These are phyloP conservation scores for Danio tinwini DNA, from an alignment of 2,797 vertebrate species.

Conservation along the genomic window DNA sequence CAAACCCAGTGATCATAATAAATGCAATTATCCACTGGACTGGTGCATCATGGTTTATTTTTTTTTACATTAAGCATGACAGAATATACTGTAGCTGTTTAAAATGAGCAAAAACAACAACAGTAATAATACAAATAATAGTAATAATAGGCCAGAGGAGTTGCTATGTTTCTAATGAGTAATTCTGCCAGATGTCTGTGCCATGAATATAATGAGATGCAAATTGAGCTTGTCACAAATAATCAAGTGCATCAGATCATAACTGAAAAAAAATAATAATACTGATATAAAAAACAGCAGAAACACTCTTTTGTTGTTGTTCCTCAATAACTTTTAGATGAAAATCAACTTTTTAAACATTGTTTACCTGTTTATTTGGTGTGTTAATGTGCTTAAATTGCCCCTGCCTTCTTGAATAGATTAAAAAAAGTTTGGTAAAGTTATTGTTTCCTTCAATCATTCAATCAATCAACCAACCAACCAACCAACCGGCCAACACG, in stretches of 20 bases:
- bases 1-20: background rate
- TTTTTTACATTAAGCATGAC: background rate
- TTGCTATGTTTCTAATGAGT: conserved; percentile 1
- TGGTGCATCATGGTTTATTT: background rate
- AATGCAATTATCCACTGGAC: background rate
- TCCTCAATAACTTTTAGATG: too few species aligned
- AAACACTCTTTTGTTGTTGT: conserved; percentile 4
- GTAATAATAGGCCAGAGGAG: background rate
- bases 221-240: conserved; percentile 65
- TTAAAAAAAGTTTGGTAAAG: too few species aligned
- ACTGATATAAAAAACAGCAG: conserved; percentile 21
- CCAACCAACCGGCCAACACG: too few species aligned
- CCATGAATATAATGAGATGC: conserved; percentile 61
- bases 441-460: too few species aligned
- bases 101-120: background rate
- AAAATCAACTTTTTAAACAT: too few species aligned
- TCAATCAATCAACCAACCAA: too few species aligned
- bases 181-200: conserved; percentile 59
- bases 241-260: conserved; percentile 53
- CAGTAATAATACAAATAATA: background rate
- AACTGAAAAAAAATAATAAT: conserved; percentile 43
- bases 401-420: too few species aligned
- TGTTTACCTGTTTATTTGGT: too few species aligned
- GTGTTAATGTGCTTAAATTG: too few species aligned
- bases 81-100: background rate